Conservation (phyloP, 2,797 vertebrate species). For the Falco peregrinus region DNA sequence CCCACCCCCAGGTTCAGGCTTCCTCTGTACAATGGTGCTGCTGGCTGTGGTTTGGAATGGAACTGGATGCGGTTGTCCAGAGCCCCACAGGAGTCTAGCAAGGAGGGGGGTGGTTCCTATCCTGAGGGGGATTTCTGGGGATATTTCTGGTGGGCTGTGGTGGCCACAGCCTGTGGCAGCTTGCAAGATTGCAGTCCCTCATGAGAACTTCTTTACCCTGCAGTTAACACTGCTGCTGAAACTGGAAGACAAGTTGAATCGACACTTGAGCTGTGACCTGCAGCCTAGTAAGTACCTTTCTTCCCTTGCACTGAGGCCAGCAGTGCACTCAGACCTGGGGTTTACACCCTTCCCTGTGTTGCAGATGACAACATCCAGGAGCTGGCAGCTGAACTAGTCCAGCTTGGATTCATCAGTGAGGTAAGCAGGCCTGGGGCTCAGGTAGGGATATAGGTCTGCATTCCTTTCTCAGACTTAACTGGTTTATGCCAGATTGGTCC, state of each 20-base stretch:
- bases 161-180: neutral
- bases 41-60: neutral
- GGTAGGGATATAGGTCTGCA: rapidly evolving
- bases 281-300: constrained; percentile 84
- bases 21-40: neutral
- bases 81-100: neutral
- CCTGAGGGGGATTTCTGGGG: neutral
- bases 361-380: constrained; percentile 96
- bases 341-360: neutral
- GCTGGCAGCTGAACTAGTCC: constrained; percentile 93
- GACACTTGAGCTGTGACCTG: constrained; percentile 97
- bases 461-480: neutral
- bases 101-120: neutral
- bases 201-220: neutral
- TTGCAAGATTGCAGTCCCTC: neutral
- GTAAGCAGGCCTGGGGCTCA: constrained; percentile 66
- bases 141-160: neutral
- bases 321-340: rapidly evolving
- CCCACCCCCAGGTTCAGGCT: neutral
- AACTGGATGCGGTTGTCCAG: neutral
- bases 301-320: neutral
- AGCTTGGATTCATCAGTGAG: constrained; percentile 98
- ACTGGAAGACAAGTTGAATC: constrained; percentile 97
- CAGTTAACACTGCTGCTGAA: constrained; percentile 95
- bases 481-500: neutral